Evolutionary conservation across 1,140 invertebrate genomes (phyloP).

Genomic region (Pogonognathellus flavescens): DNA sequence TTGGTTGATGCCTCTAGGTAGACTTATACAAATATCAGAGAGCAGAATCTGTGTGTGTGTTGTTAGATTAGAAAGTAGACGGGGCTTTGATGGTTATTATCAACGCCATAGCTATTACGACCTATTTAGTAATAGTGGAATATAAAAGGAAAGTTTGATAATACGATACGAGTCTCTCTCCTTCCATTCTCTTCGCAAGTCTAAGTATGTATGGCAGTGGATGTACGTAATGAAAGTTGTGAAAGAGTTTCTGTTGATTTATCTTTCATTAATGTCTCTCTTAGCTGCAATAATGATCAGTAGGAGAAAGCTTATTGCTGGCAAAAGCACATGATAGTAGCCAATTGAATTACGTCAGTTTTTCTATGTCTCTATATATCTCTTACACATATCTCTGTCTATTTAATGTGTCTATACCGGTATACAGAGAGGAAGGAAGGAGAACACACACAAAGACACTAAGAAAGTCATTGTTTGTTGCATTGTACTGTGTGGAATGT

Average conservation of each 20-base stretch:
- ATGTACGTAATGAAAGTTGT: constrained; percentile 40
- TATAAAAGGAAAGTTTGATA: constrained; percentile 29
- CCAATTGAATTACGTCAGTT: constrained; percentile 33
- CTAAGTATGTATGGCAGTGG: neutral
- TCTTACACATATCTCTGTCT: too few relatives aligned
- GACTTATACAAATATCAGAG: too few relatives aligned
- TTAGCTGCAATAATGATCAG: constrained; percentile 47
- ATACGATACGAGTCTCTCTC: constrained; percentile 26
- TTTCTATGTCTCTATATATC: neutral
- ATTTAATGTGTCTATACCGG: too few relatives aligned
- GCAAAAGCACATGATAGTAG: constrained; percentile 31
- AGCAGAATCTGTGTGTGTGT: neutral
- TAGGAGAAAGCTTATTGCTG: constrained; percentile 36
- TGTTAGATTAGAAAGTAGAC: neutral
- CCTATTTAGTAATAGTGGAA: neutral
- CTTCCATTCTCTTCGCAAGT: too few relatives aligned
- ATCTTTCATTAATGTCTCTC: constrained; percentile 49
- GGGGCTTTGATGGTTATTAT: constrained; percentile 12
- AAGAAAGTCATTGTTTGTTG: too few relatives aligned
- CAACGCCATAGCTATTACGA: neutral
- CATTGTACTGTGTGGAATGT: too few relatives aligned
- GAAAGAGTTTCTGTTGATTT: constrained; percentile 49
- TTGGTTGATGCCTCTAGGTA: too few relatives aligned
- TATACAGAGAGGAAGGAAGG: too few relatives aligned
- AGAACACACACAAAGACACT: too few relatives aligned